Evolutionary conservation across 2,888 invertebrate species (phyloP).

Genomic region (Rambutsinella grinnellia): DNA sequence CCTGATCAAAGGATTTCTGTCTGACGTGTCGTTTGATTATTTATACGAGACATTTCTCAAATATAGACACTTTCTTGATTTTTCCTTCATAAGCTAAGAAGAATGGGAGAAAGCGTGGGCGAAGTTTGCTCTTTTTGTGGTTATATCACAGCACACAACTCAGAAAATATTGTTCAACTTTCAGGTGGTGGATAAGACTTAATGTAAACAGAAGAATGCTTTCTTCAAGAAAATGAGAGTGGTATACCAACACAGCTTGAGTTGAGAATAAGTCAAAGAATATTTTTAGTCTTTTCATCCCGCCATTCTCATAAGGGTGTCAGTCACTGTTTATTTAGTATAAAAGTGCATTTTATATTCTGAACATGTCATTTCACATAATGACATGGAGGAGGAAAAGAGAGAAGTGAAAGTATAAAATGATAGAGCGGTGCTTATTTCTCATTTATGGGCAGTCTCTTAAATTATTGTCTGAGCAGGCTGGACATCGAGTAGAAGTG

Average conservation of each 20-base stretch:
- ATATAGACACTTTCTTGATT: too few relatives aligned
- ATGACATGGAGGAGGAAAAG: not conserved
- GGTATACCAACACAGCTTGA: not conserved
- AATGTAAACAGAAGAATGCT: not conserved
- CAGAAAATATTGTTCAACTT: not conserved
- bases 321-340: constrained; percentile 21
- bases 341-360: constrained; percentile 15
- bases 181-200: not conserved
- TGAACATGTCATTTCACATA: not conserved
- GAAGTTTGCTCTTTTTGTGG: too few relatives aligned
- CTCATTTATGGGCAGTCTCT: too few relatives aligned
- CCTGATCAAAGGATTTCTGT: constrained; percentile 36
- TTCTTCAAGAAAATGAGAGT: not conserved
- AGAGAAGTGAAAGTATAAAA: not conserved
- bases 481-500: too few relatives aligned
- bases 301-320: too few relatives aligned
- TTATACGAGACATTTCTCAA: constrained; percentile 29
- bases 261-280: not conserved
- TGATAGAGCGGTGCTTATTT: too few relatives aligned
- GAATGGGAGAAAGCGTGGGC: too few relatives aligned
- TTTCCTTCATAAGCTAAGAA: too few relatives aligned
- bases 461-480: too few relatives aligned
- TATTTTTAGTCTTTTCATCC: not conserved
- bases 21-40: constrained; percentile 32
- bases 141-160: too few relatives aligned